These are phyloP conservation scores for Cotesia congregata DNA, from an alignment of 2,888 invertebrate genomes.

Conservation along the genomic window DNA sequence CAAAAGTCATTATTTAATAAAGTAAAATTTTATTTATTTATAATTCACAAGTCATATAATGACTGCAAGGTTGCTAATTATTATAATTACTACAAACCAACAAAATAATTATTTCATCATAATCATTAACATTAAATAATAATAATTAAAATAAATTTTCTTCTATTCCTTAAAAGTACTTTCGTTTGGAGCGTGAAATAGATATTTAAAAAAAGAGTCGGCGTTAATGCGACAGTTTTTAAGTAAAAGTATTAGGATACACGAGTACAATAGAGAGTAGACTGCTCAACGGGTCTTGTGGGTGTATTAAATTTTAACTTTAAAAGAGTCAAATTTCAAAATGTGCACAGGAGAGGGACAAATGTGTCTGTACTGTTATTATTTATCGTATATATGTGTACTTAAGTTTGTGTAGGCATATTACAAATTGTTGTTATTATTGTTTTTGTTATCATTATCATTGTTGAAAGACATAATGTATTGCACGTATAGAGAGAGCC, in stretches of 20 bases:
- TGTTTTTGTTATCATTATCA: not conserved
- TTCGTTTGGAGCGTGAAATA: not conserved
- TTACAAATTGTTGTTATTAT: not conserved
- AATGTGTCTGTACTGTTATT: not conserved
- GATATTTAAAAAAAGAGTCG: not conserved
- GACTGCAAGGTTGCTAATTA: too few relatives aligned
- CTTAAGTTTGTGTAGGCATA: not conserved
- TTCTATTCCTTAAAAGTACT: not conserved
- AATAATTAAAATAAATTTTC: too few relatives aligned
- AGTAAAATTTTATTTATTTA: too few relatives aligned
- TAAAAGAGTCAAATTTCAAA: slow-evolving; percentile 20
- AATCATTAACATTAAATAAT: too few relatives aligned
- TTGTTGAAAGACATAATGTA: not conserved
- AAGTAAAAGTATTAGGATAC: not conserved
- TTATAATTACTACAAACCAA: too few relatives aligned
- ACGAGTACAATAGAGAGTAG: not conserved
- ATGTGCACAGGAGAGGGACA: not conserved
- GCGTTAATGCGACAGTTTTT: not conserved
- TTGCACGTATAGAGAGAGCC: not conserved
- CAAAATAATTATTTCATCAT: too few relatives aligned
- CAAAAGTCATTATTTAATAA: too few relatives aligned
- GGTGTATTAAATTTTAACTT: slow-evolving; percentile 25
- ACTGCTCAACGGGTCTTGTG: not conserved
- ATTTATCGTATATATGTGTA: not conserved
- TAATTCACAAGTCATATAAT: too few relatives aligned